A percentile compares a stretch with the other conserved stretches of the same genome.
These are phyloP conservation scores for Frankliniella fusca DNA, from an alignment of 2,888 invertebrate genomes.

Conservation along the genomic window DNA sequence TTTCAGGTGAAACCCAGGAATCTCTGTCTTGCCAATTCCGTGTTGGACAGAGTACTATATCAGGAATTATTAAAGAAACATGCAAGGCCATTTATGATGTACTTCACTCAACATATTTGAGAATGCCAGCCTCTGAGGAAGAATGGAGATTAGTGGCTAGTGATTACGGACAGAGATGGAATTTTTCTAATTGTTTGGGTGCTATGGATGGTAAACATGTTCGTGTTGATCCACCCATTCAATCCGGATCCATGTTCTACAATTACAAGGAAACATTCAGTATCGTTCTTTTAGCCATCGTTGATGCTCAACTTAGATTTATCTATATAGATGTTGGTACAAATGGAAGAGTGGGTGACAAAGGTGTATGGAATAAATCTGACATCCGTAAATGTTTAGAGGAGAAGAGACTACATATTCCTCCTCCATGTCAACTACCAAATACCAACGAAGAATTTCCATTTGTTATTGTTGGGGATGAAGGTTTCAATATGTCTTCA, in stretches of 20 bases:
- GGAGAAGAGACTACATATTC: too few relatives aligned
- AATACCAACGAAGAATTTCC: conserved; percentile 33
- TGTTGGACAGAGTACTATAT: too few relatives aligned
- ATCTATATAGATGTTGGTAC: conserved; percentile 39
- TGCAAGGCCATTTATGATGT: too few relatives aligned
- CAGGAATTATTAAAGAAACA: too few relatives aligned
- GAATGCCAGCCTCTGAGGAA: too few relatives aligned
- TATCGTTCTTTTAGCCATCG: conserved; percentile 39
- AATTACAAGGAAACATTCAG: conserved; percentile 40
- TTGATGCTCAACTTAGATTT: conserved; percentile 38
- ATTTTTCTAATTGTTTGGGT: conserved; percentile 40
- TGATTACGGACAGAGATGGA: conserved; percentile 34
- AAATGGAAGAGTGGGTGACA: conserved; percentile 39
- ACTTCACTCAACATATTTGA: too few relatives aligned
- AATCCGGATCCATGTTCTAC: conserved; percentile 38
- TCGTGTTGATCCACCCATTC: conserved; percentile 37
- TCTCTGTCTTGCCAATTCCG: too few relatives aligned
- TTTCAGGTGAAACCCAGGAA: too few relatives aligned
- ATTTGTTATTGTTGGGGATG: conserved; percentile 40
- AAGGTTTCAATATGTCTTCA: conserved; percentile 39
- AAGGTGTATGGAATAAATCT: conserved; percentile 35
- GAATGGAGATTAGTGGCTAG: too few relatives aligned
- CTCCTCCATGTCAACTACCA: background rate
- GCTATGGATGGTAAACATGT: conserved; percentile 39
- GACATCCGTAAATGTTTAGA: background rate